Percentiles rank a stretch among this genome's conserved stretches.
These are phyloP conservation scores for Hartigia nigra DNA, from an alignment of 2,888 invertebrate genomes.

Conservation along the genomic window DNA sequence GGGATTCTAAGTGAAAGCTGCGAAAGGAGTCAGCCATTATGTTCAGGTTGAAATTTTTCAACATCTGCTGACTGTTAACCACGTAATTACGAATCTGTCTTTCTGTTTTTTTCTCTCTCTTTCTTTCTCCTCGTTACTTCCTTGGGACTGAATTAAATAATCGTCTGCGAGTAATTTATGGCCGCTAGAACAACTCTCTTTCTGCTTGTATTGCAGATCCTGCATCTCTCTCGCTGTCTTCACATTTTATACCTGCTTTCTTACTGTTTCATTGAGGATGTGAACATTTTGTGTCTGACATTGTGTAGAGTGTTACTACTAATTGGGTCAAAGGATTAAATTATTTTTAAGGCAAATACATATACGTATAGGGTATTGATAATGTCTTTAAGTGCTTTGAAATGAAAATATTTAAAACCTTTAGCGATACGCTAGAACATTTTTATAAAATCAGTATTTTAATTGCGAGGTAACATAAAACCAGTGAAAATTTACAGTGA, in stretches of 20 bases:
- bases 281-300: neutral
- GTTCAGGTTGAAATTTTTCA: neutral
- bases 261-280: neutral
- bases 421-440: too few species aligned
- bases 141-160: neutral
- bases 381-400: too few species aligned
- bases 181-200: neutral
- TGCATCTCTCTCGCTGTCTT: neutral
- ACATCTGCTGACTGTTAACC: neutral
- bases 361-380: neutral
- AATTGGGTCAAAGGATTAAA: neutral
- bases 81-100: constrained; percentile 12
- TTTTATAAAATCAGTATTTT: too few species aligned
- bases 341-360: neutral
- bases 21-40: neutral
- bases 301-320: neutral
- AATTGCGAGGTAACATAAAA: too few species aligned
- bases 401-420: too few species aligned
- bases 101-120: constrained; percentile 6
- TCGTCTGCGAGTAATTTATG: neutral
- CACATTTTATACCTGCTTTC: neutral
- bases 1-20: neutral
- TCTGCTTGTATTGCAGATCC: neutral
- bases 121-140: neutral
- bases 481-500: too few species aligned